Percentiles rank a stretch among this genome's conserved stretches.
Conservation (phyloP, 2,113 vertebrate species). For the Calyptommatus sinebrachiatus region DNA sequence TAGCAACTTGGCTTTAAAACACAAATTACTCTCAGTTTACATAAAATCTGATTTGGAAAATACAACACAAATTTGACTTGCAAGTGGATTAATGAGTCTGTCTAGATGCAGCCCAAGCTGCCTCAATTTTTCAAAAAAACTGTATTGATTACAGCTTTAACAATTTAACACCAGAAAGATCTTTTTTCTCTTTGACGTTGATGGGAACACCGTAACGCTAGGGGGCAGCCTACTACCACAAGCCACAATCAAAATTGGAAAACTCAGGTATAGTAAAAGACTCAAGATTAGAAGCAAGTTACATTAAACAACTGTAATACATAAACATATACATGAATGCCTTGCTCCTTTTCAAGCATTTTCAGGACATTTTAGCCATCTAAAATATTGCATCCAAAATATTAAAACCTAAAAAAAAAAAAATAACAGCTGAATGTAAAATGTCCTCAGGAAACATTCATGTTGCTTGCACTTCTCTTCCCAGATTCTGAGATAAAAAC, state of each 20-base stretch:
- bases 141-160: not conserved
- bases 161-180: not conserved
- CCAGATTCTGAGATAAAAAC: not conserved
- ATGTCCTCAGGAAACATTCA: not conserved
- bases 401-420: not conserved
- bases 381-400: not conserved
- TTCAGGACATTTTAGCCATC: not conserved
- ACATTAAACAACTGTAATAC: slow-evolving; percentile 1
- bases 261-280: not conserved
- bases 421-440: not conserved
- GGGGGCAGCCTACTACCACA: slow-evolving; percentile 62
- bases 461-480: not conserved
- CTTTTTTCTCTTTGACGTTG: not conserved
- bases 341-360: not conserved
- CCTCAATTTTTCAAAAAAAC: not conserved
- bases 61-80: too few species aligned
- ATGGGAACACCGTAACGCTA: slow-evolving; percentile 39
- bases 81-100: too few species aligned
- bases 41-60: too few species aligned
- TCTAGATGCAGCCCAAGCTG: too few species aligned
- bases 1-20: too few species aligned
- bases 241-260: slow-evolving; percentile 22
- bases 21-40: too few species aligned
- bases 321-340: not conserved
- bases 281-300: not conserved